These are phyloP conservation scores for Pangasianodon hypophthalmus DNA, from an alignment of 2,113 vertebrate species.

Conservation along the genomic window DNA sequence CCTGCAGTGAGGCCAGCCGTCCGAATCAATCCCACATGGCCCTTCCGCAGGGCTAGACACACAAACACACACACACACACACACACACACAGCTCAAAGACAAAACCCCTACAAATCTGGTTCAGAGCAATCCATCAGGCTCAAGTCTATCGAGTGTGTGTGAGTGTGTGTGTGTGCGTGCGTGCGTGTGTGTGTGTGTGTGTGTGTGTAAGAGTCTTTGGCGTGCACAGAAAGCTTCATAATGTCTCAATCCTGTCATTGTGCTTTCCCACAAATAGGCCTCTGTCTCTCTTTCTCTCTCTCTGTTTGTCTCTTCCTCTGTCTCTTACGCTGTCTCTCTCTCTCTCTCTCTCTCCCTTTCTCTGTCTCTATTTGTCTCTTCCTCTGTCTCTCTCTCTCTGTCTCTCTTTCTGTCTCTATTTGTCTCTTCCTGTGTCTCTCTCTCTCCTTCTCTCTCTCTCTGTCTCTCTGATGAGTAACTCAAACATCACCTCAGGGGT, in stretches of 20 bases:
- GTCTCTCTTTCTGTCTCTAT: background rate
- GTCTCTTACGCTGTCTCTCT: background rate
- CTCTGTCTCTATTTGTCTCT: background rate
- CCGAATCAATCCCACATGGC: conserved; percentile 50
- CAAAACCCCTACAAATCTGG: conserved; percentile 3
- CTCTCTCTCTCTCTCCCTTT: background rate
- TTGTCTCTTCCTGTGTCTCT: too few species aligned
- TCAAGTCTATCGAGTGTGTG: conserved; percentile 2
- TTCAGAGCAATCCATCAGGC: conserved; percentile 12
- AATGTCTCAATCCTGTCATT: conserved; percentile 45
- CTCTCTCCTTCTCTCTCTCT: too few species aligned
- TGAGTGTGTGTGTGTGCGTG: conserved; percentile 28
- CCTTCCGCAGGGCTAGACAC: conserved; percentile 30
- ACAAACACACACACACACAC: conserved; percentile 36
- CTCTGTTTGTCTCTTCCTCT: background rate
- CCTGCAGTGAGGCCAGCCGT: conserved; percentile 41
- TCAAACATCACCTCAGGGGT: background rate
- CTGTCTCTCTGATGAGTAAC: background rate
- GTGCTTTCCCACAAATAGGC: conserved; percentile 30
- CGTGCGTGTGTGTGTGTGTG: conserved; percentile 25
- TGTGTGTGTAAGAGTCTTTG: conserved; percentile 17
- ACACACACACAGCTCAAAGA: conserved; percentile 14
- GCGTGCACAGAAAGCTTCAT: conserved; percentile 25
- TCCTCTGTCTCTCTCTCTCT: background rate
- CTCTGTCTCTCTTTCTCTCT: conserved; percentile 12